These are phyloP conservation scores for Ctenomys sociabilis DNA, from an alignment of 2,113 vertebrate genomes.

Conservation along the genomic window DNA sequence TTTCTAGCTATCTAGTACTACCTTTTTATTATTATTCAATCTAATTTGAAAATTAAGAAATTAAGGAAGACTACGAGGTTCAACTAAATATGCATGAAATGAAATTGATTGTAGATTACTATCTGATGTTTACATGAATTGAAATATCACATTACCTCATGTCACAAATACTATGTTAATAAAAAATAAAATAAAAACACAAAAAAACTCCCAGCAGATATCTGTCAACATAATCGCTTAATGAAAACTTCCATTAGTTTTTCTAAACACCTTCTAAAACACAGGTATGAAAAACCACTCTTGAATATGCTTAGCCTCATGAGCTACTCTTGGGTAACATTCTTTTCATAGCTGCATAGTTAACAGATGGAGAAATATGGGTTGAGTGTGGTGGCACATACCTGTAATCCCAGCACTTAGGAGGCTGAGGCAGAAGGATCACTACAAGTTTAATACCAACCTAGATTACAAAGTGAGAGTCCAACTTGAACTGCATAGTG, in stretches of 20 bases:
- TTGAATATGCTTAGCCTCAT: neutral
- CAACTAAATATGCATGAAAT: neutral
- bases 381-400: no score
- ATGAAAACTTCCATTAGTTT: neutral
- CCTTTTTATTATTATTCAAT: neutral
- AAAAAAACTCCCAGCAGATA: neutral
- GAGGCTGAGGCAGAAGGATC: no score
- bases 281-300: neutral
- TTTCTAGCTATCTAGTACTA: neutral
- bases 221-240: neutral
- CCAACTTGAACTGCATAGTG: no score
- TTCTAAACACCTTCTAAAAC: neutral
- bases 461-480: no score
- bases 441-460: no score
- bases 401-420: no score
- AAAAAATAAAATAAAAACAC: neutral
- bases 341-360: neutral
- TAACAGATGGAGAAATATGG: neutral
- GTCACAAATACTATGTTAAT: neutral
- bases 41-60: constrained; percentile 31
- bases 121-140: neutral
- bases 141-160: neutral
- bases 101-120: neutral
- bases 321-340: neutral
- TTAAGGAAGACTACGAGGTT: neutral